Conservation (phyloP, 2,113 vertebrate genomes). For the Psammodynastes pulverulentus region DNA sequence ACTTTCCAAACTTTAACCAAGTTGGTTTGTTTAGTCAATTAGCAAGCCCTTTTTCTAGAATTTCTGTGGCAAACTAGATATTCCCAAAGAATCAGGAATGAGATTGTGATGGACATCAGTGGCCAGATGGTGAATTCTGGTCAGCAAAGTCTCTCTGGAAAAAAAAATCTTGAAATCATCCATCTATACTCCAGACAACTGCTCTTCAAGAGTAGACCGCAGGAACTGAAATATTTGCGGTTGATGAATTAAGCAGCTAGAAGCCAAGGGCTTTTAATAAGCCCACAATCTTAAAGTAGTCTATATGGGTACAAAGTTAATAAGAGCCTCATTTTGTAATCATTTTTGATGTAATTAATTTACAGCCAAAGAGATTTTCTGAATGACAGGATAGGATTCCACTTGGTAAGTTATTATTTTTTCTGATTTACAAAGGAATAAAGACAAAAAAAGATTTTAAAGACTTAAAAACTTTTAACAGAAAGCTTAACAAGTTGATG, state of each 20-base stretch:
- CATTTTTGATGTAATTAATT: not conserved
- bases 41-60: not conserved
- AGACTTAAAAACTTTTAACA: not conserved
- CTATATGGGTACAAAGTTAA: not conserved
- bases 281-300: not conserved
- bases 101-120: not conserved
- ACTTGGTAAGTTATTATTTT: not conserved
- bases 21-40: not conserved
- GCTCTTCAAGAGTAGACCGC: not conserved
- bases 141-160: not conserved
- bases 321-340: not conserved
- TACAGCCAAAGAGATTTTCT: not conserved
- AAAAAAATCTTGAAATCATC: not conserved
- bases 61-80: not conserved
- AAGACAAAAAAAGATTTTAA: not conserved
- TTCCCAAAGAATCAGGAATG: not conserved
- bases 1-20: not conserved
- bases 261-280: not conserved
- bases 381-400: not conserved
- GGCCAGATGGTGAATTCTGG: not conserved
- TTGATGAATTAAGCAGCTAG: not conserved
- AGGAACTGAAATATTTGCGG: not conserved
- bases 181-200: not conserved
- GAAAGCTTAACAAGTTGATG: not conserved
- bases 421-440: not conserved